A percentile compares a stretch with the other conserved stretches of the same genome.
phyloP scores from a whole-genome alignment of 2,797 vertebrate species.

The Neopelma chrysocephalum region DNA sequence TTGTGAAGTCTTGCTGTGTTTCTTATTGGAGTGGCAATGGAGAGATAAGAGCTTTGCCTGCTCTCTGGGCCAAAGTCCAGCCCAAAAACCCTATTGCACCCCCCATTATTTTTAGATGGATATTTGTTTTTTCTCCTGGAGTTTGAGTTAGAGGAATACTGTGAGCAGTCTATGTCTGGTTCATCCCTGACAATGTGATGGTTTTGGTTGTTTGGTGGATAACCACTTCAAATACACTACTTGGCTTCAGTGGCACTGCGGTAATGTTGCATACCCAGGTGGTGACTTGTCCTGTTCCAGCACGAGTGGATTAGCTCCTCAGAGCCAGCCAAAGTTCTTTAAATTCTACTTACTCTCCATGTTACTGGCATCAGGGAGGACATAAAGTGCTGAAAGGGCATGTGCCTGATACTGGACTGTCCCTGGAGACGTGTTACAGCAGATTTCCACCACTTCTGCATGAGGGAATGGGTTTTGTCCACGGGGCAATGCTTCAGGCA shows the following conservation, averaged over 20 bases:
- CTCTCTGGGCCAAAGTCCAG: no score
- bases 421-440: not conserved
- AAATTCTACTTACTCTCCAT: not conserved
- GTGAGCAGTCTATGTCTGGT: not conserved
- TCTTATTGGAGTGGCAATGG: not conserved
- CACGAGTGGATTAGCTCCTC: not conserved
- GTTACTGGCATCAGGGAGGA: not conserved
- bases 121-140: not conserved
- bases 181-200: not conserved
- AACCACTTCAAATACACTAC: not conserved
- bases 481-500: rapidly evolving
- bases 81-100: not conserved
- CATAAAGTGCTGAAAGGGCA: not conserved
- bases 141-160: not conserved
- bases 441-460: not conserved
- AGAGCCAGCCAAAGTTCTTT: not conserved
- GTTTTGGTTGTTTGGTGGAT: not conserved
- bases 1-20: not conserved
- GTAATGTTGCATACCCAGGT: not conserved
- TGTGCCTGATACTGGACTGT: not conserved
- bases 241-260: rapidly evolving
- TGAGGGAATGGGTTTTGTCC: rapidly evolving
- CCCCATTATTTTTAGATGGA: not conserved
- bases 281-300: not conserved
- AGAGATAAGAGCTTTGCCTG: not conserved